Evolutionary conservation across 1,140 invertebrate genomes (phyloP).

Genomic region (Ostrea denselamellosa): DNA sequence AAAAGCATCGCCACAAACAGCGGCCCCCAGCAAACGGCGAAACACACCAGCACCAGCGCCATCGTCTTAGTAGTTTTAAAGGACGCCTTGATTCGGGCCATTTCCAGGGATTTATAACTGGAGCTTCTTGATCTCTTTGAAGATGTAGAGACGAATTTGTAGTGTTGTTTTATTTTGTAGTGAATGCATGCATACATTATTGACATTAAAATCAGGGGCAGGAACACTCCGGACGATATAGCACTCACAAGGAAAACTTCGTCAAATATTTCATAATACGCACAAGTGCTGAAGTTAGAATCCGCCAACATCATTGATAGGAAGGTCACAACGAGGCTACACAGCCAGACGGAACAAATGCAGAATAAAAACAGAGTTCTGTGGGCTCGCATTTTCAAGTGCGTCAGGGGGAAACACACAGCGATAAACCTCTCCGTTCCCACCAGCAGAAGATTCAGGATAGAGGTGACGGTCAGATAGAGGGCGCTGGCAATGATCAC

Average conservation of each 20-base stretch:
- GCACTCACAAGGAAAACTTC: slow-evolving; percentile 19
- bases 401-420: slow-evolving; percentile 32
- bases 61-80: slow-evolving; percentile 32
- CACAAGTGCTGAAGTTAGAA: neutral
- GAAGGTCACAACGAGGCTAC: neutral
- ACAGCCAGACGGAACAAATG: neutral
- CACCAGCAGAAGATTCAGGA: slow-evolving; percentile 41
- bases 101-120: neutral
- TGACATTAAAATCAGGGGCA: slow-evolving; percentile 7
- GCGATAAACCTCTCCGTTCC: slow-evolving; percentile 41
- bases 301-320: neutral
- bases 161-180: neutral
- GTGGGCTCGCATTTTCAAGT: slow-evolving; percentile 15
- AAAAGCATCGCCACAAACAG: slow-evolving; percentile 38
- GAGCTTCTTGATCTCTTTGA: neutral
- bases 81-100: neutral
- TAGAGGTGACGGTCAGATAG: slow-evolving; percentile 2
- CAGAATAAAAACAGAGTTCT: neutral
- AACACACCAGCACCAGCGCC: slow-evolving; percentile 18
- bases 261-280: slow-evolving; percentile 41
- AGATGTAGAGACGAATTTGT: neutral
- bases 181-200: slow-evolving; percentile 33
- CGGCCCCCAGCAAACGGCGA: slow-evolving; percentile 40
- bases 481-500: neutral
- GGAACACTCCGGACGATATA: slow-evolving; percentile 26